Percentiles rank a stretch among this genome's conserved stretches.
phyloP scores from a whole-genome alignment of 2,888 invertebrate species.

The Liodrosophila aerea region DNA sequence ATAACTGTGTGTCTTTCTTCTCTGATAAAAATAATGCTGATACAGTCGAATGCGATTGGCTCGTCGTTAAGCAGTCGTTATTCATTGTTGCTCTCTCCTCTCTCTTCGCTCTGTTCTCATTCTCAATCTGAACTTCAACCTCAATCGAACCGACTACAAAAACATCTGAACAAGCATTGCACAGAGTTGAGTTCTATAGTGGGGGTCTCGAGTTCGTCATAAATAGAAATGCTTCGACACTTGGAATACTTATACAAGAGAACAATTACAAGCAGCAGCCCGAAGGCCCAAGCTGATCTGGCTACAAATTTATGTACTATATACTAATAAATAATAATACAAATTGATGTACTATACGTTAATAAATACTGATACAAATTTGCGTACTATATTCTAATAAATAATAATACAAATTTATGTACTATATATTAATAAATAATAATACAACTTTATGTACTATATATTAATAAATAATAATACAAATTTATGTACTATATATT shows the following conservation, averaged over 20 bases:
- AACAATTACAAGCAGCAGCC: conserved; percentile 22
- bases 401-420: too few species aligned
- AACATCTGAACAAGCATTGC: conserved; percentile 36
- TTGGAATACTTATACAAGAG: too few species aligned
- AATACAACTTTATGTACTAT: too few species aligned
- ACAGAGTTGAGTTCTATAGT: conserved; percentile 51
- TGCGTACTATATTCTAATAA: too few species aligned
- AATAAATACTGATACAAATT: too few species aligned
- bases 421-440: too few species aligned
- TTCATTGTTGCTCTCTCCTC: conserved; percentile 2
- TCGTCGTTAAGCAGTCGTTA: conserved; percentile 1
- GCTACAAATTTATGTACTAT: conserved; percentile 43
- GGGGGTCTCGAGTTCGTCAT: conserved; percentile 57
- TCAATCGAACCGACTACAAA: conserved; percentile 1
- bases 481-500: too few species aligned
- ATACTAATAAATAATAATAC: too few species aligned
- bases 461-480: too few species aligned
- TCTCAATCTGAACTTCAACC: neutral
- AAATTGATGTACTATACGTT: too few species aligned
- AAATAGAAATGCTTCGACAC: conserved; percentile 46
- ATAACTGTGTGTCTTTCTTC: conserved; percentile 22
- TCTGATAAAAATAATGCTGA: conserved; percentile 30
- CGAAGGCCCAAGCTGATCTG: conserved; percentile 43
- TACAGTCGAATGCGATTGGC: conserved; percentile 24
- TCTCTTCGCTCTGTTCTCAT: conserved; percentile 20